Percentiles rank a stretch among this genome's conserved stretches.
These are phyloP conservation scores for Himalopsyche anomala DNA, from an alignment of 2,888 invertebrate genomes.

Conservation along the genomic window DNA sequence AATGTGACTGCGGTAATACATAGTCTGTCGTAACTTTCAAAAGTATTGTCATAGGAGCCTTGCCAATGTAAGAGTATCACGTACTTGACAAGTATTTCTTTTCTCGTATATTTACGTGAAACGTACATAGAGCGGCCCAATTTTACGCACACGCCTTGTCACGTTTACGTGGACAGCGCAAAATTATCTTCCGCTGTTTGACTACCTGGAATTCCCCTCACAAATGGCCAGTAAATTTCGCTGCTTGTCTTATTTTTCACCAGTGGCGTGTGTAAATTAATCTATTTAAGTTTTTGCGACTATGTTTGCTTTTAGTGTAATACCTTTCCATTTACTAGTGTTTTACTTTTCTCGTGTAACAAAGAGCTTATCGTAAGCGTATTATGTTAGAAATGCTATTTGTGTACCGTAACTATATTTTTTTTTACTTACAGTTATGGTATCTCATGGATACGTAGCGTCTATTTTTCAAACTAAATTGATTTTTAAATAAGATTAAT, in stretches of 20 bases:
- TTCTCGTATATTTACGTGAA: neutral
- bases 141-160: conserved; percentile 30
- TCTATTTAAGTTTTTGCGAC: too few relatives aligned
- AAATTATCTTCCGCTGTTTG: conserved; percentile 16
- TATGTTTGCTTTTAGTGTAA: too few relatives aligned
- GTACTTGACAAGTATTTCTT: conserved; percentile 16
- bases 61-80: conserved; percentile 11
- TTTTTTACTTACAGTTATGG: too few relatives aligned
- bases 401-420: too few relatives aligned
- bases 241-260: neutral
- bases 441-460: too few relatives aligned
- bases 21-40: conserved; percentile 16
- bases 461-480: too few relatives aligned
- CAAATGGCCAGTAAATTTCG: conserved; percentile 17
- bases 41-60: conserved; percentile 8
- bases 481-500: too few relatives aligned
- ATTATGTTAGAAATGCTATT: too few relatives aligned
- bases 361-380: too few relatives aligned
- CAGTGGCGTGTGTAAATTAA: neutral
- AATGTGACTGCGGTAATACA: conserved; percentile 29
- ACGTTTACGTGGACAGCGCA: conserved; percentile 27
- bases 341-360: too few relatives aligned
- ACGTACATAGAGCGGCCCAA: neutral
- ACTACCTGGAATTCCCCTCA: conserved; percentile 20
- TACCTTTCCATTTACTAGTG: too few relatives aligned